phyloP scores from a whole-genome alignment of 1,140 invertebrate species.

The Conus ventricosus region DNA sequence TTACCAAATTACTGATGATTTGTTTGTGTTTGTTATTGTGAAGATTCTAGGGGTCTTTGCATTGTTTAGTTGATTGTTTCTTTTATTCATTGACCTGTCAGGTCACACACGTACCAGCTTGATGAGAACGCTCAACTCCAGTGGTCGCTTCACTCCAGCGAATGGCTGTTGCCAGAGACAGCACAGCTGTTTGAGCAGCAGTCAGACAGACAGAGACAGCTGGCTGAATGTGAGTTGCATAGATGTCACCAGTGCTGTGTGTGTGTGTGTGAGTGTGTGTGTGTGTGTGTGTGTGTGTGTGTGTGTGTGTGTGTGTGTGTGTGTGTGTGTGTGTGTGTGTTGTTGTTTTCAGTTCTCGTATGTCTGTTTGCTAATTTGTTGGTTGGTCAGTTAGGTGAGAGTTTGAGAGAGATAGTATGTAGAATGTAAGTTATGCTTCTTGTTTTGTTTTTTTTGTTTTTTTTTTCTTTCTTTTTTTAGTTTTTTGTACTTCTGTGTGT shows the following conservation, averaged over 20 bases:
- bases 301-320: too few relatives aligned
- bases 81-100: constrained; percentile 36
- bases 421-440: too few relatives aligned
- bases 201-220: constrained; percentile 57
- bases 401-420: too few relatives aligned
- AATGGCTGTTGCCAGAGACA: constrained; percentile 73
- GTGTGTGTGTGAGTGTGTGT: neutral
- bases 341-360: too few relatives aligned
- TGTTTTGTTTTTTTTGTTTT: too few relatives aligned
- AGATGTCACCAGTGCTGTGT: neutral
- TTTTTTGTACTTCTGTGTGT: too few relatives aligned
- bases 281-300: too few relatives aligned
- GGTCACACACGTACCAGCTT: constrained; percentile 67
- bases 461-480: too few relatives aligned
- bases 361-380: too few relatives aligned
- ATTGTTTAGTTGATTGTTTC: neutral
- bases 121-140: constrained; percentile 66
- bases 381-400: too few relatives aligned
- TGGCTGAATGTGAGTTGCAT: constrained; percentile 56
- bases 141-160: constrained; percentile 60
- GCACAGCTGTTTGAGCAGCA: constrained; percentile 66
- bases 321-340: too few relatives aligned
- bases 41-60: neutral
- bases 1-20: too few relatives aligned
- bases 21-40: neutral